Conservation (phyloP, 2,113 vertebrate genomes). For the Indri indri region DNA sequence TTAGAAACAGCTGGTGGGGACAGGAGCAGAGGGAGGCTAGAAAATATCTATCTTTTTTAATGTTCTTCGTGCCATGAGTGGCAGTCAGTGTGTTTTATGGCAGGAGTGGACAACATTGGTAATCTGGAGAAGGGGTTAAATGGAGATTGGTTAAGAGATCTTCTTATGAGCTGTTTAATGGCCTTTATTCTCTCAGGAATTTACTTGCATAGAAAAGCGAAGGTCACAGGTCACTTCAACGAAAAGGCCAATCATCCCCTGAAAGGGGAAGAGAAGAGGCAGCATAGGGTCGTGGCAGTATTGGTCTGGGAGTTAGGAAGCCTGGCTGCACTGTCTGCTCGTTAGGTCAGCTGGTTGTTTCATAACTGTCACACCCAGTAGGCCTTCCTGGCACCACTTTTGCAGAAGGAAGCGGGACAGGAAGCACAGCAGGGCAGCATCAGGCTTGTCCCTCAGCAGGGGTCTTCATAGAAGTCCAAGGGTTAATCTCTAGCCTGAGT, state of each 20-base stretch:
- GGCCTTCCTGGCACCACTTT: neutral
- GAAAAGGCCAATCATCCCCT: neutral
- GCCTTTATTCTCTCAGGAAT: neutral
- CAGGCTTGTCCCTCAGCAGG: neutral
- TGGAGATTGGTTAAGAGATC: neutral
- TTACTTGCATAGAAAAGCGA: neutral
- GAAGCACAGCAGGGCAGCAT: neutral
- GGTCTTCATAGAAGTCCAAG: neutral
- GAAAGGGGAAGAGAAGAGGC: neutral
- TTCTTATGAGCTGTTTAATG: neutral
- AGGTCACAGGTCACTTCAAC: neutral
- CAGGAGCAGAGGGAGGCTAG: neutral
- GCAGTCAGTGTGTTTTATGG: neutral
- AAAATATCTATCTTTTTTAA: neutral
- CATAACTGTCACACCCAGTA: neutral
- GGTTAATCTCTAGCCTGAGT: neutral
- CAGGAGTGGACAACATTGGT: neutral
- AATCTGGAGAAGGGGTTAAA: neutral
- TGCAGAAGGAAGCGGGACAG: neutral
- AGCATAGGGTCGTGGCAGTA: fast-evolving
- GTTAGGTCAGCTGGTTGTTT: neutral
- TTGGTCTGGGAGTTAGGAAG: neutral
- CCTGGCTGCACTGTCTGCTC: neutral
- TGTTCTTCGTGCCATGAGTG: neutral
- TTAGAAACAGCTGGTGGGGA: neutral